Percentiles rank a stretch among this genome's conserved stretches.
Conservation (phyloP, 2,888 invertebrate genomes). For the Buathra laborator region DNA sequence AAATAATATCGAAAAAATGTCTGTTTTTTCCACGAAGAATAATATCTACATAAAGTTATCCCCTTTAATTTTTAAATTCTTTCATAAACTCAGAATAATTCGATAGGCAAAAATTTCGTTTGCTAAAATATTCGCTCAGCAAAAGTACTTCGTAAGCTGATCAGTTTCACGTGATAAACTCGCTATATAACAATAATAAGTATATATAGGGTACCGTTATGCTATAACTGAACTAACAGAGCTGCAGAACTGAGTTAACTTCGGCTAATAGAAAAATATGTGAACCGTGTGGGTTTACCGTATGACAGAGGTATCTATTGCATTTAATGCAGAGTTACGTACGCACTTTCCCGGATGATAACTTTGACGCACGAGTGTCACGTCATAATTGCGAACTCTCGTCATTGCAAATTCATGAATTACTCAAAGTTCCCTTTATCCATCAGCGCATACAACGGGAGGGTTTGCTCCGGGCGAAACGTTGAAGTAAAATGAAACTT, state of each 20-base stretch:
- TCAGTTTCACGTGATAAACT: too few species aligned
- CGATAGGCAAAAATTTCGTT: too few species aligned
- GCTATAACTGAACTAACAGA: background rate
- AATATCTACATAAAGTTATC: too few species aligned
- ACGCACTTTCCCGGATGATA: background rate
- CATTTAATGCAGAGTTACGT: background rate
- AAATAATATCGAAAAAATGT: too few species aligned
- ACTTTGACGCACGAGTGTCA: background rate
- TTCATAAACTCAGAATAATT: too few species aligned
- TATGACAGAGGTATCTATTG: background rate
- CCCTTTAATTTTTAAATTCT: too few species aligned
- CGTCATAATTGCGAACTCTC: slow-evolving; percentile 13
- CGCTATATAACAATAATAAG: too few species aligned
- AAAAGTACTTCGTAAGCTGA: too few species aligned
- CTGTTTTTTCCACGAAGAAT: too few species aligned
- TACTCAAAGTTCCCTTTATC: slow-evolving; percentile 1
- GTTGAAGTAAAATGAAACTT: slow-evolving; percentile 14
- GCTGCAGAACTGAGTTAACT: background rate
- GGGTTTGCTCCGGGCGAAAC: slow-evolving; percentile 8
- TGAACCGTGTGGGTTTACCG: background rate
- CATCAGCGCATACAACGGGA: background rate
- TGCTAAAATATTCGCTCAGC: too few species aligned
- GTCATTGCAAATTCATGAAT: slow-evolving; percentile 10
- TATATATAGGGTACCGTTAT: background rate
- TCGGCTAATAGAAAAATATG: slow-evolving; percentile 1